A percentile compares a stretch with the other conserved stretches of the same genome.
These are phyloP conservation scores for Montipora cactus DNA, from an alignment of 64 coral and sea anemone genomes.

Conservation along the genomic window DNA sequence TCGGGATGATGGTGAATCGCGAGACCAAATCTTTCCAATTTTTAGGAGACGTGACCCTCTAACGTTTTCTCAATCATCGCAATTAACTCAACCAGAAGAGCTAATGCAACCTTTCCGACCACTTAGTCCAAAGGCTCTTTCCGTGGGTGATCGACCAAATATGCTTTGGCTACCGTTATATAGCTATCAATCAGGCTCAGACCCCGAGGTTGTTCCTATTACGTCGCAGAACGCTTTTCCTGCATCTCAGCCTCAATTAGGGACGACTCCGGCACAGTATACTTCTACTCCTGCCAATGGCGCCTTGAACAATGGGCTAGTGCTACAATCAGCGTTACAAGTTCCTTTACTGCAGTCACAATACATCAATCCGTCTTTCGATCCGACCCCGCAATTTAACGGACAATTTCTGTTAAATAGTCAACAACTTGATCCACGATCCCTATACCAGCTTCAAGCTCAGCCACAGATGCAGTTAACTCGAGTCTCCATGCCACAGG, in stretches of 20 bases:
- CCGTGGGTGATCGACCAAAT: conserved; percentile 24
- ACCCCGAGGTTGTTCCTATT: conserved; percentile 7
- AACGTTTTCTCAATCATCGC: background rate
- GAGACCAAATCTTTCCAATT: conserved; percentile 19
- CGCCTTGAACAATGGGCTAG: background rate
- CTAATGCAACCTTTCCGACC: conserved; percentile 18
- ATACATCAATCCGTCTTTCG: background rate
- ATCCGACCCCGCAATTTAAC: background rate
- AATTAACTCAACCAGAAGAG: conserved; percentile 27
- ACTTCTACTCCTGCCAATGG: background rate
- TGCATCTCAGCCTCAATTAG: background rate
- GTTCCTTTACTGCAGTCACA: conserved; percentile 46
- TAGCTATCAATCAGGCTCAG: background rate
- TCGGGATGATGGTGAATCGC: background rate
- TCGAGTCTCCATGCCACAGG: background rate
- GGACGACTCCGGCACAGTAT: background rate
- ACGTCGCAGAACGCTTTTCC: conserved; percentile 5
- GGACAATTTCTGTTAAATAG: conserved; percentile 4
- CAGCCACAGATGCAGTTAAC: conserved; percentile 22
- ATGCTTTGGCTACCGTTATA: conserved; percentile 32
- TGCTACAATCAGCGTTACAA: conserved; percentile 9
- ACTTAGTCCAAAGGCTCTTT: conserved; percentile 13
- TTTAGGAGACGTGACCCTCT: conserved; percentile 29
- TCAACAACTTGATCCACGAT: conserved; percentile 23
- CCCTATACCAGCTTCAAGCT: conserved; percentile 21